These are phyloP conservation scores for Scaptomyza caliginosa DNA, from an alignment of 2,888 invertebrate species.

Conservation along the genomic window DNA sequence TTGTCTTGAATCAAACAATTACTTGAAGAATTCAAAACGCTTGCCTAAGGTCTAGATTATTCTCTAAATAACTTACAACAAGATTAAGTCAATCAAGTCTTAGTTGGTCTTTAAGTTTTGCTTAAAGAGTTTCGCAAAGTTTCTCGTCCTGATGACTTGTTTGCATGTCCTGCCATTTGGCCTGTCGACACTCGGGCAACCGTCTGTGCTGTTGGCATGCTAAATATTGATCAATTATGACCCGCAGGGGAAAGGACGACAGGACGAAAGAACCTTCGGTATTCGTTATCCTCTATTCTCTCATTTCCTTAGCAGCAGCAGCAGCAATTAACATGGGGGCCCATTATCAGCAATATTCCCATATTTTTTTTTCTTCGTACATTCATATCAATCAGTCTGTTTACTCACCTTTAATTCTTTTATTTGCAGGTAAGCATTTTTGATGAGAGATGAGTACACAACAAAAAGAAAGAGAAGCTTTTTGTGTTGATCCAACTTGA, in stretches of 20 bases:
- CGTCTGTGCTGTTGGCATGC: constrained; percentile 45
- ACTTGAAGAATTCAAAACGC: too few relatives aligned
- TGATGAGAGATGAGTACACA: constrained; percentile 11
- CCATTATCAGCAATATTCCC: constrained; percentile 25
- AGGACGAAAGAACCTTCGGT: neutral
- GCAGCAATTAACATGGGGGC: constrained; percentile 38
- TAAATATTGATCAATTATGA: constrained; percentile 70
- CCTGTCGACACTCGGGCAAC: constrained; percentile 58
- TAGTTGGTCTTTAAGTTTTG: too few relatives aligned
- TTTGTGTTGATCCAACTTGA: constrained; percentile 18
- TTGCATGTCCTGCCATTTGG: constrained; percentile 65
- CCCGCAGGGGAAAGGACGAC: too few relatives aligned
- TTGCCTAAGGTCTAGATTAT: too few relatives aligned
- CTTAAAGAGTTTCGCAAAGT: constrained; percentile 12
- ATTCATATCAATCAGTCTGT: constrained; percentile 37
- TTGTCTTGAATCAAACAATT: too few relatives aligned
- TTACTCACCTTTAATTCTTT: constrained; percentile 36
- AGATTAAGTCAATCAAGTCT: too few relatives aligned
- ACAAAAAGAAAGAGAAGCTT: constrained; percentile 31
- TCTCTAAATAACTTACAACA: too few relatives aligned
- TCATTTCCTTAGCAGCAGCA: neutral
- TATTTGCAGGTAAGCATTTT: constrained; percentile 63
- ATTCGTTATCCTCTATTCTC: neutral
- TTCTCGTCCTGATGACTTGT: constrained; percentile 64
- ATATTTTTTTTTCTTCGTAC: neutral